phyloP scores from a whole-genome alignment of 2,113 vertebrate species.

The Nibea albiflora region DNA sequence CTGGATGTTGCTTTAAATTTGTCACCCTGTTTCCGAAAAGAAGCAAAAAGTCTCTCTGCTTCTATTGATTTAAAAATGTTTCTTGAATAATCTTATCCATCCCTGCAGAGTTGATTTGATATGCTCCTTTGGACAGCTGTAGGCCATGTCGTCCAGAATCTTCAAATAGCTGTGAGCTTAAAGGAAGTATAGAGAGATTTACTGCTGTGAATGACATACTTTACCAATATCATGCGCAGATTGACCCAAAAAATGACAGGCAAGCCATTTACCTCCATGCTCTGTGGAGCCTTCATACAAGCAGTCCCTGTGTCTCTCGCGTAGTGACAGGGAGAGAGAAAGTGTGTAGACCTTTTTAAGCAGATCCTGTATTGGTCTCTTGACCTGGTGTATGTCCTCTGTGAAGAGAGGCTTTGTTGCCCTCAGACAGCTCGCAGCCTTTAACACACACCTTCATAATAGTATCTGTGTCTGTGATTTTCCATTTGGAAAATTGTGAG shows the following conservation, averaged over 20 bases:
- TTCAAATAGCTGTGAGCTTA: slow-evolving; percentile 23
- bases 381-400: slow-evolving; percentile 69
- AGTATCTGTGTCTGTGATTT: slow-evolving; percentile 77
- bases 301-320: slow-evolving; percentile 65
- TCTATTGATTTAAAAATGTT: background rate
- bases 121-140: background rate
- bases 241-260: slow-evolving; percentile 61
- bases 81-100: background rate
- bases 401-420: slow-evolving; percentile 81
- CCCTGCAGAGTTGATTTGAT: background rate
- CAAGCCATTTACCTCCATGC: slow-evolving; percentile 65
- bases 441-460: slow-evolving; percentile 75
- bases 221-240: slow-evolving; percentile 49
- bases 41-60: background rate
- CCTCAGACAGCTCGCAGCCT: slow-evolving; percentile 62
- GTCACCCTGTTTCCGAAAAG: background rate
- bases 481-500: slow-evolving; percentile 78
- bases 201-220: slow-evolving; percentile 22
- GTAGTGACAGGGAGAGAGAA: slow-evolving; percentile 68
- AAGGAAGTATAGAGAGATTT: slow-evolving; percentile 17
- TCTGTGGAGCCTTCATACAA: slow-evolving; percentile 67
- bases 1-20: slow-evolving; percentile 26
- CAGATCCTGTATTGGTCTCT: slow-evolving; percentile 69
- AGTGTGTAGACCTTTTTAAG: slow-evolving; percentile 59
- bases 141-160: background rate